Conservation (phyloP, 1,140 invertebrate species). For the Pteromalus puparum region DNA sequence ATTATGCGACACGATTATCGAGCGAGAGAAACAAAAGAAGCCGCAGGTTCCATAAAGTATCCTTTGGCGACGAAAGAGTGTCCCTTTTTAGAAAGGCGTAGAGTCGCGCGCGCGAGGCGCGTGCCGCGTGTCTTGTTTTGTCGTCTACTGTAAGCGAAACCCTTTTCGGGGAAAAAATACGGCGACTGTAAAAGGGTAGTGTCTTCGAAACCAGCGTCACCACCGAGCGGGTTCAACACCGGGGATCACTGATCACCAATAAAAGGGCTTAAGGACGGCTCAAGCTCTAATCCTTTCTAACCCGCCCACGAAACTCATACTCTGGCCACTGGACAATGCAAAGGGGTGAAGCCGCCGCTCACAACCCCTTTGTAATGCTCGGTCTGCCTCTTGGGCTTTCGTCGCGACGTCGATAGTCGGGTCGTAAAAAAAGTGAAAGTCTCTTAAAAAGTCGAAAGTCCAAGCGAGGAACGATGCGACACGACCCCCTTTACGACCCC, state of each 20-base stretch:
- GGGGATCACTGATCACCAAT: conserved; percentile 71
- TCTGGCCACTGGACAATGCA: conserved; percentile 46
- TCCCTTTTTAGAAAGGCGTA: conserved; percentile 27
- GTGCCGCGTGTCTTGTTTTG: conserved; percentile 59
- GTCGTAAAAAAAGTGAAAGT: conserved; percentile 62
- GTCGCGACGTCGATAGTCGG: background rate
- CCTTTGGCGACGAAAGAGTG: conserved; percentile 21
- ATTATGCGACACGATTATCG: background rate
- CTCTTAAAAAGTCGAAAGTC: conserved; percentile 56
- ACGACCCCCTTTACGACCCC: conserved; percentile 58
- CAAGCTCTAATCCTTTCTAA: conserved; percentile 68
- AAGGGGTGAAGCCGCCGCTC: conserved; percentile 62
- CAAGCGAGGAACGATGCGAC: background rate
- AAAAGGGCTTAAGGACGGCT: conserved; percentile 66
- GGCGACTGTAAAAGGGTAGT: conserved; percentile 63
- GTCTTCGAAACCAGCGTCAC: conserved; percentile 14
- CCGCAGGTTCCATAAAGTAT: conserved; percentile 28
- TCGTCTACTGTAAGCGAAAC: conserved; percentile 54
- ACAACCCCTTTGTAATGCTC: conserved; percentile 67
- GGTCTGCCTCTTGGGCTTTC: background rate
- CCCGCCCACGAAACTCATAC: conserved; percentile 61
- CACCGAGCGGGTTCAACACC: conserved; percentile 67
- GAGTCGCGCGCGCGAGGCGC: conserved; percentile 60
- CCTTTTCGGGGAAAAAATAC: conserved; percentile 66
- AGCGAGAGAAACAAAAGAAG: background rate